Evolutionary conservation across 2,888 invertebrate genomes (phyloP), one percentile per base, ranked within the genome.

Genomic region (Drosophila barbarae): DNA sequence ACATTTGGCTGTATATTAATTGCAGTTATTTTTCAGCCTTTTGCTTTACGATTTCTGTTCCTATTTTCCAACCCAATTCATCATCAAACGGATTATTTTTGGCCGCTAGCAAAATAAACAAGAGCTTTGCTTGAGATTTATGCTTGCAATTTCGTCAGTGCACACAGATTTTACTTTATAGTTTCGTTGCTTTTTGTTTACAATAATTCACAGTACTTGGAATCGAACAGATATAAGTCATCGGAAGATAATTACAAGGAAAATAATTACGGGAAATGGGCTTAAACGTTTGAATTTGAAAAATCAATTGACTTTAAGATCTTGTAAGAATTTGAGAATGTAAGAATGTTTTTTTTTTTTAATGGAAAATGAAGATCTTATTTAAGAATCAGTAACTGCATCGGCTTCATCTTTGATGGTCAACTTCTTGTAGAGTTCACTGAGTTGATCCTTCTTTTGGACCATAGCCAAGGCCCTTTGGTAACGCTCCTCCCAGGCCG

Each of bases 401-500:
- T 38, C 8, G 53, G 42, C 10, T n/a, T 15, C 21, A 35, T 65
- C 15, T 49, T 41, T 52, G 26, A 76, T 52, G 13, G 35, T 54
- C n/a, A 83, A 55, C 13, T 71, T 71, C 6, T 54, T 51, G 26
- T 68, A 78, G 6, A 80, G 75, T 7, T 72, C 50, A 1, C n/a
- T 38, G 12, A 83, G 55, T 3, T 64, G 61, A 18, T 74, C 71
- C 44, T 74, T 74, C 9, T 77, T 66, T n/a, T 74, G 69, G 0
- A 73, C 69, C 63, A 68, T 66, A 10, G 65, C 42, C 1, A 71
- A n/a, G 2, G 87, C 75, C 1, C 74, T 77, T 10, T 76, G 34
- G 34, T 76, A 79, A 6, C 86, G 73, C 0, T 84, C 80, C 35
- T 79, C 76, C 71, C 84, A 79, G n/a, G 80, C 59, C 4, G 68